phyloP scores from a whole-genome alignment of 30 jellyfish, hydroid and myxozoan genomes.

The Chironex yamaguchii region DNA sequence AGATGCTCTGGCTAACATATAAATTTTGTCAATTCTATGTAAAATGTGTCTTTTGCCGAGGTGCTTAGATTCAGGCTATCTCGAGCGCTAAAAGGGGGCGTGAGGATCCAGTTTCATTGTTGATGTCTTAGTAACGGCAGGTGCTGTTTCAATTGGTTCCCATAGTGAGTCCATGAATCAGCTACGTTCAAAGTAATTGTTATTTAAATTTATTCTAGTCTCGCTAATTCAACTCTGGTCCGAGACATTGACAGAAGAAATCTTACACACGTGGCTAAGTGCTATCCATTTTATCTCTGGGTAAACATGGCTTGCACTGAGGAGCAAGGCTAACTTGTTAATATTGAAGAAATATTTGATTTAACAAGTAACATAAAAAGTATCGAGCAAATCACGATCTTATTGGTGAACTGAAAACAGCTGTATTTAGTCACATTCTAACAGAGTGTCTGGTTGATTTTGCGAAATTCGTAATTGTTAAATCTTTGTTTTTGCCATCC shows the following conservation, averaged over 20 bases:
- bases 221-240: conserved; percentile 80
- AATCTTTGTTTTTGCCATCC: no score
- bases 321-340: conserved; percentile 36
- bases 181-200: conserved; percentile 67
- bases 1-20: no score
- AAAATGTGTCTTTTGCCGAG: background rate
- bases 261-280: conserved; percentile 90
- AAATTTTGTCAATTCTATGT: no score
- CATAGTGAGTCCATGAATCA: conserved; percentile 71
- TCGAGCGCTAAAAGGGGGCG: conserved; percentile 81
- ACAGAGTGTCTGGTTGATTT: background rate
- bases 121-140: conserved; percentile 79
- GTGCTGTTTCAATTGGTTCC: conserved; percentile 87
- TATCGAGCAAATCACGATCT: conserved; percentile 69
- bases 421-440: conserved; percentile 68
- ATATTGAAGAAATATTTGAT: conserved; percentile 47
- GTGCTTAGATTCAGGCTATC: background rate
- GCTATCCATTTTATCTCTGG: conserved; percentile 58
- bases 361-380: conserved; percentile 65
- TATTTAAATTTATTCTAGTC: conserved; percentile 74
- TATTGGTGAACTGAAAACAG: conserved; percentile 78
- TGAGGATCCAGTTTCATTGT: conserved; percentile 60
- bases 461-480: no score
- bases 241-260: conserved; percentile 69
- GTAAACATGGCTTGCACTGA: conserved; percentile 64